These are phyloP conservation scores for Ridgeia piscesae DNA, from an alignment of 1,140 invertebrate species.

Conservation along the genomic window DNA sequence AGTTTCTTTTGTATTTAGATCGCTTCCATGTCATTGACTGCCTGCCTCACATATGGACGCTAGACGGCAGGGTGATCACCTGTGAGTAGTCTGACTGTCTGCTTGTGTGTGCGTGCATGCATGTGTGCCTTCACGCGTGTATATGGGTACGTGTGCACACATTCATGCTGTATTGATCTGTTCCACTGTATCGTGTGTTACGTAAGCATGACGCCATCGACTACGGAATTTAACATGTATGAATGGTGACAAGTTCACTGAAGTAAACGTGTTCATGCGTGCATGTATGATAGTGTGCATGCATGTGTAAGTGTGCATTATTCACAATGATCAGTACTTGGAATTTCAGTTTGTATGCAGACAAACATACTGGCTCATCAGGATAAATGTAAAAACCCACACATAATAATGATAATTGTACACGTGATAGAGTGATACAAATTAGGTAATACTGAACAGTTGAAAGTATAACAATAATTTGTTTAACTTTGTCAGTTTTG, in stretches of 20 bases:
- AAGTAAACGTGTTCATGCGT: neutral
- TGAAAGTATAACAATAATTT: no score
- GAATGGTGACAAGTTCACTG: neutral
- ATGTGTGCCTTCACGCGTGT: no score
- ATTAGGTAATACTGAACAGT: no score
- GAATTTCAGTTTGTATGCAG: no score
- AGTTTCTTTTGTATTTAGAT: constrained; percentile 41
- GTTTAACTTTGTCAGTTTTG: no score
- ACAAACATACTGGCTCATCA: no score
- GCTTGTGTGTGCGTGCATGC: neutral
- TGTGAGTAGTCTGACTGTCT: constrained; percentile 38
- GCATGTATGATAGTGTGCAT: neutral
- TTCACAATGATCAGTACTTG: no score
- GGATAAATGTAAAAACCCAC: no score
- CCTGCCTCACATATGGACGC: constrained; percentile 55
- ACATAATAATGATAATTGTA: no score
- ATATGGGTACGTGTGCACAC: neutral
- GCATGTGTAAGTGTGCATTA: neutral
- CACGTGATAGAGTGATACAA: no score
- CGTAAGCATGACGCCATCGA: neutral
- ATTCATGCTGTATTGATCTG: neutral
- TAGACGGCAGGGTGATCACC: constrained; percentile 55
- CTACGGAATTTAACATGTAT: neutral
- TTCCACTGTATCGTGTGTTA: neutral
- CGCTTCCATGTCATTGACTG: constrained; percentile 56